A percentile compares a stretch with the other conserved stretches of the same genome.
phyloP scores from a whole-genome alignment of 2,797 vertebrate genomes.

The Sciurus carolinensis region DNA sequence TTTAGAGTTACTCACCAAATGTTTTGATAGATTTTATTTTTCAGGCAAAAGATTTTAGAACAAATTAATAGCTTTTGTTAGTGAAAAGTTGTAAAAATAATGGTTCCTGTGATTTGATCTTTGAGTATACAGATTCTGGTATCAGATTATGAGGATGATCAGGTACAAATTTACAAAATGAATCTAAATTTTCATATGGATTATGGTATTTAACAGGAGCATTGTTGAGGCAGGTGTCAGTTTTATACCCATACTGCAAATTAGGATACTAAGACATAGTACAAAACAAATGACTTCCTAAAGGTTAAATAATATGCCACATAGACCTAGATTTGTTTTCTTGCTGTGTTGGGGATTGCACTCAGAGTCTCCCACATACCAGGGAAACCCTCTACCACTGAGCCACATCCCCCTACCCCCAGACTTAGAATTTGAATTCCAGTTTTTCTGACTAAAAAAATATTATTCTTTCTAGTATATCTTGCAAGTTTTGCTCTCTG shows the following conservation, averaged over 20 bases:
- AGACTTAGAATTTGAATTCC: neutral
- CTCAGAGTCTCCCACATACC: neutral
- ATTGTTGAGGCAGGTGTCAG: neutral
- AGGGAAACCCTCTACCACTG: neutral
- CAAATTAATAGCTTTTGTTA: neutral
- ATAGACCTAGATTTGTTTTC: neutral
- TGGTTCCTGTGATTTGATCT: neutral
- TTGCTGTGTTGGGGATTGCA: neutral
- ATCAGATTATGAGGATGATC: neutral
- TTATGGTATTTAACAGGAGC: neutral
- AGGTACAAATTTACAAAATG: neutral
- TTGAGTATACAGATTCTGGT: neutral
- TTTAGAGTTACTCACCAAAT: neutral
- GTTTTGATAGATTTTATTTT: conserved; percentile 23
- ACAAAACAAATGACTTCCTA: neutral
- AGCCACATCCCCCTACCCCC: neutral
- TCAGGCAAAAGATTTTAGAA: neutral
- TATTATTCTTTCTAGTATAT: neutral
- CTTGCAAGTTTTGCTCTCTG: neutral
- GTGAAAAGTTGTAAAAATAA: neutral
- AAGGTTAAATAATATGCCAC: neutral
- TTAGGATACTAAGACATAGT: conserved; percentile 1
- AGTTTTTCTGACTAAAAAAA: neutral
- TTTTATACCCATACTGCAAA: neutral
- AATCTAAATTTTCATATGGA: neutral